Base-by-base conservation (phyloP, 1,140 invertebrate genomes). In the Formica exsecta region DNA sequence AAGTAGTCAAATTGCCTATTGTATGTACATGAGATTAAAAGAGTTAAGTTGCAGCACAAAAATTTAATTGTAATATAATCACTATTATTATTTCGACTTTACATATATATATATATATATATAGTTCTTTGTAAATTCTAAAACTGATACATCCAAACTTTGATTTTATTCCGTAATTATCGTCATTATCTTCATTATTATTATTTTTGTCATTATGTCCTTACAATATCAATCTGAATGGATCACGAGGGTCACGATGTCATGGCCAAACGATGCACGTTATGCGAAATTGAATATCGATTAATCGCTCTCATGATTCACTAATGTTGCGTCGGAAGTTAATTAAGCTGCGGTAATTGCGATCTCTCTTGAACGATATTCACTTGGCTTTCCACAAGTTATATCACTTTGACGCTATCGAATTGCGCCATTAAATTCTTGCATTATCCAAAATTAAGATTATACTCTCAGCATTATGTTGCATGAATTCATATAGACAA, bases 251-350 rank as follows among this genome's bases (percentile, higher is more conserved):
- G 61, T 62, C 79, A 83, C 79, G 54, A 32, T 83, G 79, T 83
- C 79, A 83, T 22, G 79, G 68, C 66, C 79, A 83, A 70, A 74
- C 54, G 51, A 83, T 32, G 68, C 79, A 38, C 79, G 68, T 83
- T 70, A 83, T 74, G 79, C 68, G 79, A 83, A 83, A 83, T 83
- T 83, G 79, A 83, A 83, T 83, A 83, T 83, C 79, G 79, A 83
- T 83, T 83, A 83, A 83, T 83, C 79, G 79, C 54, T 29, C 79
- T 83, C 68, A 73, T 74, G 68, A 83, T 83, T 83, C 79, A 57
- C 79, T 83, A 83, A 83, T 83, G 79, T 83, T 83, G 68, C 79
- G 54, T 70, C 68, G 79, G 79, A 83, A 83, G 79, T 83, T 83
- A 83, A 83, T 83, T 83, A 83, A 83, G 79, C 79, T 54, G 41